These are phyloP conservation scores for Gambusia yucatana DNA, from an alignment of 2,797 vertebrate species.

Conservation along the genomic window DNA sequence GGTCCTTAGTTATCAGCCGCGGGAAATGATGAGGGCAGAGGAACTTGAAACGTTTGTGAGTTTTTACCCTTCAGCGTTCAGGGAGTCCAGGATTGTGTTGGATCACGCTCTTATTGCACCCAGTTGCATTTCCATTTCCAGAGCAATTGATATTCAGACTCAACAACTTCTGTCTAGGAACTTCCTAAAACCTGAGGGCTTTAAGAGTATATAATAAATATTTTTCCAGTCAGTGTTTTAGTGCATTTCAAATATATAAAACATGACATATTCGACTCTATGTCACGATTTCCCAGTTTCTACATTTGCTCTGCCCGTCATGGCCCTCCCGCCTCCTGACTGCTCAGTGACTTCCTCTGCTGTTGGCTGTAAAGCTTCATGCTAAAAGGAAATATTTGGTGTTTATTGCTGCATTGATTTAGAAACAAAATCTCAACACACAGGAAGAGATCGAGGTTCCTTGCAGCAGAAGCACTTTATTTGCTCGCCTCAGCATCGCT, in stretches of 20 bases:
- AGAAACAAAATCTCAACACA: neutral
- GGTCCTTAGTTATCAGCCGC: neutral
- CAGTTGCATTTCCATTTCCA: neutral
- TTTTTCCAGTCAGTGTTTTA: neutral
- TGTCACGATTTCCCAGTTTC: neutral
- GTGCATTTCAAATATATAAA: no score
- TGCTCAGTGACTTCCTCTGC: neutral
- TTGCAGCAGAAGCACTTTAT: neutral
- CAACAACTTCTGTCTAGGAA: neutral
- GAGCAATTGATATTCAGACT: neutral
- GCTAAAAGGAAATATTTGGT: no score
- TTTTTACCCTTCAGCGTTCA: neutral
- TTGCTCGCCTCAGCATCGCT: neutral
- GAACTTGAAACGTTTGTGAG: neutral
- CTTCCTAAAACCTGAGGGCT: neutral
- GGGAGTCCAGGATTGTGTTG: neutral
- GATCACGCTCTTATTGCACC: neutral
- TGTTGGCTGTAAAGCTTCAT: no score
- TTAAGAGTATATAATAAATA: neutral
- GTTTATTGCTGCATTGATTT: neutral
- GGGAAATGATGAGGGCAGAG: neutral
- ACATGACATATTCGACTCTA: neutral
- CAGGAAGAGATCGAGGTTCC: neutral
- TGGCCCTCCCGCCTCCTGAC: neutral
- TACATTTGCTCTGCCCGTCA: neutral